Evolutionary conservation across 2,113 vertebrate genomes (phyloP).

Genomic region (Protobothrops flavoviridis): DNA sequence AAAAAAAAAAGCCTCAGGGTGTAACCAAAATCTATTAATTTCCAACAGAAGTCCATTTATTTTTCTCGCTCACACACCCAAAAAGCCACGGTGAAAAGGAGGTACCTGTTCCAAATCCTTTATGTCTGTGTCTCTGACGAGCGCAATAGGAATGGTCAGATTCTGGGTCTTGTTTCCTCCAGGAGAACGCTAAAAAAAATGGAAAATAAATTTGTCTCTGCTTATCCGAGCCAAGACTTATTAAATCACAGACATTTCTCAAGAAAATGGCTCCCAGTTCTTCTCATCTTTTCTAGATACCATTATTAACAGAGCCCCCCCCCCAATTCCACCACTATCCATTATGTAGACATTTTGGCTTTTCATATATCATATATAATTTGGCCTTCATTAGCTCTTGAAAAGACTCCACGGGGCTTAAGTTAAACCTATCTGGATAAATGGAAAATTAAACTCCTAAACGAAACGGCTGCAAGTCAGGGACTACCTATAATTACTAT

Average conservation of each 20-base stretch:
- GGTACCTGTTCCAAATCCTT: conserved; percentile 81
- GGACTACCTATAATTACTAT: no score
- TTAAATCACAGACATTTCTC: background rate
- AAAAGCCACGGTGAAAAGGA: conserved; percentile 11
- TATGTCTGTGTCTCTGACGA: conserved; percentile 81
- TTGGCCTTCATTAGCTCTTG: background rate
- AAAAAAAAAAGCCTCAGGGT: background rate
- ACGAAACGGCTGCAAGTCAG: no score
- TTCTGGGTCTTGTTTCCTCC: conserved; percentile 77
- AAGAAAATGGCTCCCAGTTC: no score
- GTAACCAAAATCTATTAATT: background rate
- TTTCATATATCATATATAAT: background rate
- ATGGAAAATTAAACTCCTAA: no score
- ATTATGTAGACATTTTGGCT: background rate
- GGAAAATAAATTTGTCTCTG: background rate
- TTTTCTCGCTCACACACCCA: background rate
- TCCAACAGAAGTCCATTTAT: background rate
- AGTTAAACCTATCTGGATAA: background rate
- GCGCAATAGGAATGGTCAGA: conserved; percentile 81
- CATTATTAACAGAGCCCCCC: background rate
- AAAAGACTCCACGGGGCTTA: background rate
- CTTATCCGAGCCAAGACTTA: background rate
- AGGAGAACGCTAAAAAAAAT: conserved; percentile 72
- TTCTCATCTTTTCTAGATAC: background rate
- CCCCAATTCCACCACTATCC: background rate